phyloP scores from a whole-genome alignment of 2,888 invertebrate genomes.

The Tyria jacobaeae region DNA sequence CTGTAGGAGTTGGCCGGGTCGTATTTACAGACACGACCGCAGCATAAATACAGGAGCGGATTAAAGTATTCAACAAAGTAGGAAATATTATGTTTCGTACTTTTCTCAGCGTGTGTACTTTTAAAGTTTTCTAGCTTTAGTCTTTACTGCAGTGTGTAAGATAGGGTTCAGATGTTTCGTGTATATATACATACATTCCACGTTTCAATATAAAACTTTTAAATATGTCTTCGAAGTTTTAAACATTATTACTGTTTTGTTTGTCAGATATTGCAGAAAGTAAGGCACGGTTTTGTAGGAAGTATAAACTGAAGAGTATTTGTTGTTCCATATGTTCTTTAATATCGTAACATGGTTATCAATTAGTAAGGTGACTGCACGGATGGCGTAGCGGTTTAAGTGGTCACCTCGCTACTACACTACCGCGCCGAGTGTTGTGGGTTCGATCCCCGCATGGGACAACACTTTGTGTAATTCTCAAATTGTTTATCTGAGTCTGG shows the following conservation, averaged over 20 bases:
- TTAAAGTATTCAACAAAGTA: conserved; percentile 73
- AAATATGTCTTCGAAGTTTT: conserved; percentile 42
- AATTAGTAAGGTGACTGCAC: not conserved
- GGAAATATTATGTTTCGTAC: conserved; percentile 63
- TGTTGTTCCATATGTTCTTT: not conserved
- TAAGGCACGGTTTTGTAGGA: conserved; percentile 11
- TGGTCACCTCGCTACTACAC: no score
- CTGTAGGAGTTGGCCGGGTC: conserved; percentile 68
- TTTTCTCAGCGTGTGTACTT: conserved; percentile 53
- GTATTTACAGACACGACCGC: conserved; percentile 71
- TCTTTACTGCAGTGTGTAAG: conserved; percentile 19
- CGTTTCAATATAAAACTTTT: conserved; percentile 35
- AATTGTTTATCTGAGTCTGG: no score
- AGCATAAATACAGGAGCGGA: conserved; percentile 73
- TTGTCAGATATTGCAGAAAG: conserved; percentile 23
- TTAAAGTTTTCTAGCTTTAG: conserved; percentile 55
- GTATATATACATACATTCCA: conserved; percentile 27
- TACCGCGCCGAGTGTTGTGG: no score
- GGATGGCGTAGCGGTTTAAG: no score
- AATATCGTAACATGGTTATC: not conserved
- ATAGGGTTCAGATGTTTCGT: conserved; percentile 28
- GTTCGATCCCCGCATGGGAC: no score
- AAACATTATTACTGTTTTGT: conserved; percentile 27
- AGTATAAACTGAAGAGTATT: no score
- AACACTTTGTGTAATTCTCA: no score